phyloP scores from a whole-genome alignment of 2,113 vertebrate species.

The Rhinoderma darwinii region DNA sequence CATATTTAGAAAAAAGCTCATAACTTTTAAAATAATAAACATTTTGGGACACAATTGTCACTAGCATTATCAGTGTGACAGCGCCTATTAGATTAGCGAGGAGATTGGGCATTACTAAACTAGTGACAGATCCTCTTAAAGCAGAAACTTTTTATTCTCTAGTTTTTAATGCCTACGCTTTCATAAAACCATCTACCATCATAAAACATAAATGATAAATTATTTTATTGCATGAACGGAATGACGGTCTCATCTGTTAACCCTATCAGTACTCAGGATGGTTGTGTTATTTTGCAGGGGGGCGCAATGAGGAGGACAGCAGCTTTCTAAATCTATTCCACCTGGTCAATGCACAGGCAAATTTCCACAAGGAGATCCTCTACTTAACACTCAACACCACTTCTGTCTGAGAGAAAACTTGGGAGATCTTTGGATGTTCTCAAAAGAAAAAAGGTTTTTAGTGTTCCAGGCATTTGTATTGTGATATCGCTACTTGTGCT shows the following conservation, averaged over 20 bases:
- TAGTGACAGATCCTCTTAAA: no score
- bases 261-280: not conserved
- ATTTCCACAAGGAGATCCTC: conserved; percentile 86
- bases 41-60: no score
- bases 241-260: no score
- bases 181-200: not conserved
- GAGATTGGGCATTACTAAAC: no score
- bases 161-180: not conserved
- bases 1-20: no score
- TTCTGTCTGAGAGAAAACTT: conserved; percentile 31
- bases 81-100: no score
- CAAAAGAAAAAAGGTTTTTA: not conserved
- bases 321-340: conserved; percentile 78
- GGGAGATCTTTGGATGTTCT: not conserved
- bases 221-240: not conserved
- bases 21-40: no score
- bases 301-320: conserved; percentile 72
- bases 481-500: not conserved
- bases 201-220: not conserved
- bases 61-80: no score
- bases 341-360: conserved; percentile 82
- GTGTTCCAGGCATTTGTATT: not conserved
- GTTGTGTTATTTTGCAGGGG: conserved; percentile 54
- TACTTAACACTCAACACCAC: conserved; percentile 66
- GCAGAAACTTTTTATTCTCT: no score